Base-by-base conservation (phyloP, 2,113 vertebrate species). In the Hirundichthys speculiger region DNA sequence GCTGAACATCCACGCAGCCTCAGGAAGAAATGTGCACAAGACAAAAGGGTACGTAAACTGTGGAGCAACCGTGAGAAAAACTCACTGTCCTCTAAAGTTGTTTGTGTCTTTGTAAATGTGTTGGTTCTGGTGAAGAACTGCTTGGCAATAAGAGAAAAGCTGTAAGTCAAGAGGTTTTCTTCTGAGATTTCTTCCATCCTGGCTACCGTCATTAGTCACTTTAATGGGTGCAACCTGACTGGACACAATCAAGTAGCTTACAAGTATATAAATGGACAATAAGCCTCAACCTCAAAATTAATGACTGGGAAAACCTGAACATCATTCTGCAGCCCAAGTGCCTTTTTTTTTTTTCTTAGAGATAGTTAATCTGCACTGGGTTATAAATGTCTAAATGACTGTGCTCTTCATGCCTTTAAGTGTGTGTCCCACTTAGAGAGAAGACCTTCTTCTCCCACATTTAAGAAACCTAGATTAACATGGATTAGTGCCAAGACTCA, bases 381-480 rank as follows among this genome's bases (percentile, higher is more conserved):
- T 27, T 61, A 69, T 57, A 90, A 69, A 73, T 40, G 24, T 61
- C 46, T 55, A 40, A 69, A 43, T 67, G 64, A 80, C 62, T 77
- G 77, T 64, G 40, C 77, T 79, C 61, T 82, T 79, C 41, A 80
- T 70, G 60, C 51, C 69, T 80, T 80, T 83, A 83, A 82, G 60
- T 81, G 74, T 80, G 68, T 78, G 81, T 87, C 87, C 86, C 83
- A 83, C 64, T 87, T 85, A 82, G 73, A 83, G 73, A 67, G 48
- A 72, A 76, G 66, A 51, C 66, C 73, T 73, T 88, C 84, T 80
- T 85, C 83, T 88, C 59, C 68, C 74, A 79, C 87, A 83, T 86
- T 87, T 89, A 90, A 89, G 83, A 86, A 87, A 89, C 85, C 77
- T 85, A 90, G 89, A 92, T 91, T 90, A 91, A 88, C 83, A 73